phyloP scores from a whole-genome alignment of 2,797 vertebrate species.

The Diplodus sargus region DNA sequence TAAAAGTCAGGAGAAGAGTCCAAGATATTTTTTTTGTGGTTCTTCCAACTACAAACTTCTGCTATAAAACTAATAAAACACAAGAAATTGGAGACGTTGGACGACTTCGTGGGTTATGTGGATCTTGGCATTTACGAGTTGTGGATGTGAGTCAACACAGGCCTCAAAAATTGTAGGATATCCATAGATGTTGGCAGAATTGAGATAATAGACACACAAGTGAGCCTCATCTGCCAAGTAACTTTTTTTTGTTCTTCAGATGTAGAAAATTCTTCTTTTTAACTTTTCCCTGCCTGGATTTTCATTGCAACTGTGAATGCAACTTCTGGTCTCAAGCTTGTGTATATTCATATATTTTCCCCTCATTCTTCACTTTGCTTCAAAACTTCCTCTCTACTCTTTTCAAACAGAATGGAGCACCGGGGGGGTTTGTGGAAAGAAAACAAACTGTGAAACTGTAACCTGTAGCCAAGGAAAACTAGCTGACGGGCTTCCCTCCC shows the following conservation, averaged over 20 bases:
- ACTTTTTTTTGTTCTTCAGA: slow-evolving; percentile 21
- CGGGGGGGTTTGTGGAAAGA: slow-evolving; percentile 45
- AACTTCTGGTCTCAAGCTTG: slow-evolving; percentile 7
- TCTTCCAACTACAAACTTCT: not conserved
- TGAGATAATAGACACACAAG: slow-evolving; percentile 48
- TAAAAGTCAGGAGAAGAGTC: slow-evolving; percentile 16
- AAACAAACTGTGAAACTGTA: slow-evolving; percentile 61
- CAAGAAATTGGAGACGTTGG: slow-evolving; percentile 15
- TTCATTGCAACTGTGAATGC: not conserved
- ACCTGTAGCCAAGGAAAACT: slow-evolving; percentile 67
- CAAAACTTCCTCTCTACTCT: slow-evolving; percentile 40
- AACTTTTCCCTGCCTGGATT: not conserved
- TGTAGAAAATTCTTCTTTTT: slow-evolving; percentile 17
- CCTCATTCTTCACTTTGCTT: slow-evolving; percentile 35
- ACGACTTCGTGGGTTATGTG: slow-evolving; percentile 35
- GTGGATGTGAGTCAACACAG: slow-evolving; percentile 43
- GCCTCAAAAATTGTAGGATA: slow-evolving; percentile 25
- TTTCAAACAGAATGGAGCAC: slow-evolving; percentile 45
- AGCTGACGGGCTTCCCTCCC: slow-evolving; percentile 36
- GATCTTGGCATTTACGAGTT: slow-evolving; percentile 39
- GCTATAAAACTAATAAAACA: slow-evolving; percentile 16
- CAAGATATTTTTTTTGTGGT: slow-evolving; percentile 1
- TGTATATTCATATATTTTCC: slow-evolving; percentile 28
- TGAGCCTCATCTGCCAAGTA: slow-evolving; percentile 27
- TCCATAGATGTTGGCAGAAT: slow-evolving; percentile 36